These are phyloP conservation scores for Acrobeloides nanus DNA, from an alignment of 2,888 invertebrate species.

Conservation along the genomic window DNA sequence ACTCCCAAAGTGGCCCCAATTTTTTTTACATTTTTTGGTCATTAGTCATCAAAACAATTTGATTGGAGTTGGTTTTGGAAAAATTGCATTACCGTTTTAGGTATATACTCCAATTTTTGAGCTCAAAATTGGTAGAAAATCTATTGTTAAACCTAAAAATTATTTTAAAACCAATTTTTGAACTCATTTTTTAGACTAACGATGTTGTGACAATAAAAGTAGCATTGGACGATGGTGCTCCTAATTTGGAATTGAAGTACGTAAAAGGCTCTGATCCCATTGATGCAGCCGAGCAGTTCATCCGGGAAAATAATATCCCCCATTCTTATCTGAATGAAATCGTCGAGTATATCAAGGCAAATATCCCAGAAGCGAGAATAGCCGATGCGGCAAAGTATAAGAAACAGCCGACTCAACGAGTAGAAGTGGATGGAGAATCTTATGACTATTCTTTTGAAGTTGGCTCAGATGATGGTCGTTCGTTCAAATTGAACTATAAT, in stretches of 20 bases:
- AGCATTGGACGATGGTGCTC: slow-evolving; percentile 37
- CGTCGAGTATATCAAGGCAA: slow-evolving; percentile 32
- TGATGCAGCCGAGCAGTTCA: slow-evolving; percentile 38
- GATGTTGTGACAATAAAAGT: slow-evolving; percentile 41
- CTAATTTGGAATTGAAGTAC: slow-evolving; percentile 36
- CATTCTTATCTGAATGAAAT: slow-evolving; percentile 39
- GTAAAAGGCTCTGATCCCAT: slow-evolving; percentile 41
- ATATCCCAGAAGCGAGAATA: slow-evolving; percentile 28
- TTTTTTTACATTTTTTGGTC: too few relatives aligned
- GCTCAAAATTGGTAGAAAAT: too few relatives aligned
- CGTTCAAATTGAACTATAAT: slow-evolving; percentile 84
- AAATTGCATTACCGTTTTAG: too few relatives aligned
- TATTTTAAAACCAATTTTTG: too few relatives aligned
- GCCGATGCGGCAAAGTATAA: slow-evolving; percentile 15
- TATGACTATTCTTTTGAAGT: slow-evolving; percentile 90
- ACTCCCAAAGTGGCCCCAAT: too few relatives aligned
- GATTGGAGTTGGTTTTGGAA: too few relatives aligned
- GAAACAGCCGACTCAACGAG: neutral
- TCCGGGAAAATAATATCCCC: slow-evolving; percentile 31
- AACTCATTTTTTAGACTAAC: slow-evolving; percentile 13
- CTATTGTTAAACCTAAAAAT: too few relatives aligned
- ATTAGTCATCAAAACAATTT: too few relatives aligned
- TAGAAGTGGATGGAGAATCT: neutral
- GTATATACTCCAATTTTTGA: too few relatives aligned
- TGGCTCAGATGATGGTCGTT: slow-evolving; percentile 82